Evolutionary conservation across 2,888 invertebrate species (phyloP).

Genomic region (Drosophila anceps): DNA sequence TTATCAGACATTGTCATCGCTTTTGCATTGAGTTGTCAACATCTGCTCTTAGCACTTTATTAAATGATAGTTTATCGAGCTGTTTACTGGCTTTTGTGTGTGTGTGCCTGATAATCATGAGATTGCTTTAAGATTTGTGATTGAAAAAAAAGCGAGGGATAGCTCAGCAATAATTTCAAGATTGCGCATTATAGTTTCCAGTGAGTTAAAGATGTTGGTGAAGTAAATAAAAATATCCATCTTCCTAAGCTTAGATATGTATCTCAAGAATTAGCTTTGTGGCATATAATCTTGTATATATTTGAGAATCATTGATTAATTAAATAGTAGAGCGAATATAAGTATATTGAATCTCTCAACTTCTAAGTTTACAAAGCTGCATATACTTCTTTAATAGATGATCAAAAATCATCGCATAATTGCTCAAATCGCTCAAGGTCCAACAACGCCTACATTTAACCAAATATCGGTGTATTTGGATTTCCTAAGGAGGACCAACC

Average conservation of each 20-base stretch:
- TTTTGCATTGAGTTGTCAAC: constrained; percentile 29
- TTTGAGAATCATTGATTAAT: neutral
- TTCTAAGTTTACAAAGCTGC: no score
- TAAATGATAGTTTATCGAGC: constrained; percentile 37
- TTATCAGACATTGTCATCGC: constrained; percentile 29
- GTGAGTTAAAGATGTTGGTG: neutral
- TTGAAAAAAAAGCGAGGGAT: neutral
- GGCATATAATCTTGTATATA: neutral
- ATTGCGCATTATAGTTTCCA: neutral
- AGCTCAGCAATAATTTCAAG: neutral
- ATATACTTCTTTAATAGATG: no score
- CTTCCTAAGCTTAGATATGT: no score
- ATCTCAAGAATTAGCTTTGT: neutral
- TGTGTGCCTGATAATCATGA: constrained; percentile 8
- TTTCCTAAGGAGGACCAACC: no score
- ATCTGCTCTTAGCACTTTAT: constrained; percentile 40
- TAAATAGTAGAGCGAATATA: neutral
- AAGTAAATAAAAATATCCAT: no score
- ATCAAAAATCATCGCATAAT: no score
- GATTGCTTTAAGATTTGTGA: neutral
- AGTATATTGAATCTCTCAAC: no score
- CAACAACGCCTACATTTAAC: no score
- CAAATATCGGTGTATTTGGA: no score
- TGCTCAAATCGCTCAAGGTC: no score
- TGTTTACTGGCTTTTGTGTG: constrained; percentile 24